Evolutionary conservation across 2,797 vertebrate genomes (phyloP), one percentile per base, ranked within the genome.

Genomic region (Semotilus atromaculatus): DNA sequence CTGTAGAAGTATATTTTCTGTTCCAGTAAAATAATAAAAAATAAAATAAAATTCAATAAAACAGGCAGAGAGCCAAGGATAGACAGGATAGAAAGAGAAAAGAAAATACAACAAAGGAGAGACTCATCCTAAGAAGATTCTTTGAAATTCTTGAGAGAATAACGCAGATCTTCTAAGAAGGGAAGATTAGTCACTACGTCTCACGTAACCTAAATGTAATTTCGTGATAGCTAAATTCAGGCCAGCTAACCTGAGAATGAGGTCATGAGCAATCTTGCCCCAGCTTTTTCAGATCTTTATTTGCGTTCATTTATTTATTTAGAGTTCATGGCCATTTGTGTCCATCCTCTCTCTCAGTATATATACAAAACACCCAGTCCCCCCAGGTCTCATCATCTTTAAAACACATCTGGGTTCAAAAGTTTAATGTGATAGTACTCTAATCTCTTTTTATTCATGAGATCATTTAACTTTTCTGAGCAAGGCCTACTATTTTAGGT

Each of bases 171-270:
- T 80, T 84, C 38, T 31, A 73, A 80, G 73, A 66, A 81, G 55
- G 66, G 68, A 70, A 62, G 74, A 82, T 86, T 82, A 80, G 82
- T 86, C 64, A 77, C 19, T 70, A 71, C 34, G 16, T 53, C 53
- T 71, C 72, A 71, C 55, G 78, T 85, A 83, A 83, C 51, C 40
- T 76, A 81, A 74, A 77, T 84, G 81, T 83, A 67, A 85, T 84
- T 73, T 78, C 38, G 75, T 86, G 29, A 81, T 71, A 66, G 85
- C 62, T 58, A 62, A 62, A 80, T 68, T 72, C 79, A 78, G 70
- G 48, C 43, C 53, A 73, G 67, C 55, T 43, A 72, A 72, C 58
- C 71, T 53, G 62, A 64, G 58, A 86, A 88, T 51, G 82, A 75
- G 73, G 45, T 75, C 82, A 77, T 10, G 53, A 81, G 38, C 60